These are phyloP conservation scores for Saccostrea cuccullata DNA, from an alignment of 1,140 invertebrate species.

Conservation along the genomic window DNA sequence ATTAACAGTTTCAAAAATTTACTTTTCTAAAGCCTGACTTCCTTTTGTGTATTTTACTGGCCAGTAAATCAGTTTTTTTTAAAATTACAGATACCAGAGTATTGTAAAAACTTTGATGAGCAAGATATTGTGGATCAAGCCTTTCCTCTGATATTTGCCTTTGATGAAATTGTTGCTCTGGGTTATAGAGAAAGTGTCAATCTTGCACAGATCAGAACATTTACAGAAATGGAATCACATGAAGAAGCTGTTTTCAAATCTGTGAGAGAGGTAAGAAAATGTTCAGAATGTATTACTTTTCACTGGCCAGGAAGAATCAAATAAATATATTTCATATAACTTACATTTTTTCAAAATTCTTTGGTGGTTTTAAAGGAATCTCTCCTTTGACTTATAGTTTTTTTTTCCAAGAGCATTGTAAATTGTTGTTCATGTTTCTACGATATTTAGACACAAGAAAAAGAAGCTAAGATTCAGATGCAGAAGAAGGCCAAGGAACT, in stretches of 20 bases:
- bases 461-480: slow-evolving; percentile 98
- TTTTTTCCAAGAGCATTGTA: background rate
- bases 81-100: slow-evolving; percentile 91
- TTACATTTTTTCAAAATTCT: background rate
- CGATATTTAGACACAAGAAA: slow-evolving; percentile 91
- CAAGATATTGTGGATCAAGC: slow-evolving; percentile 96
- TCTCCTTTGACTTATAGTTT: too few relatives aligned
- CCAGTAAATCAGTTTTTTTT: background rate
- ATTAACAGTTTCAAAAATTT: too few relatives aligned
- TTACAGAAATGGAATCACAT: slow-evolving; percentile 99
- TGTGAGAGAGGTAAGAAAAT: slow-evolving; percentile 87
- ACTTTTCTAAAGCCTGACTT: too few relatives aligned
- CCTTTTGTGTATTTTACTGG: background rate
- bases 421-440: background rate
- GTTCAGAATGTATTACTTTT: slow-evolving; percentile 1
- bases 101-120: slow-evolving; percentile 94
- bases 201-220: slow-evolving; percentile 97
- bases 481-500: slow-evolving; percentile 96
- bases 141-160: slow-evolving; percentile 99
- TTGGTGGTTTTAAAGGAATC: background rate
- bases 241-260: slow-evolving; percentile 99
- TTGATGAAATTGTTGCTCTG: slow-evolving; percentile 99
- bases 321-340: too few relatives aligned
- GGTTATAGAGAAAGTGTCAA: slow-evolving; percentile 99
- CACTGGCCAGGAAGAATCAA: background rate